phyloP scores from a whole-genome alignment of 2,888 invertebrate genomes.

The Ichneumon xanthorius region DNA sequence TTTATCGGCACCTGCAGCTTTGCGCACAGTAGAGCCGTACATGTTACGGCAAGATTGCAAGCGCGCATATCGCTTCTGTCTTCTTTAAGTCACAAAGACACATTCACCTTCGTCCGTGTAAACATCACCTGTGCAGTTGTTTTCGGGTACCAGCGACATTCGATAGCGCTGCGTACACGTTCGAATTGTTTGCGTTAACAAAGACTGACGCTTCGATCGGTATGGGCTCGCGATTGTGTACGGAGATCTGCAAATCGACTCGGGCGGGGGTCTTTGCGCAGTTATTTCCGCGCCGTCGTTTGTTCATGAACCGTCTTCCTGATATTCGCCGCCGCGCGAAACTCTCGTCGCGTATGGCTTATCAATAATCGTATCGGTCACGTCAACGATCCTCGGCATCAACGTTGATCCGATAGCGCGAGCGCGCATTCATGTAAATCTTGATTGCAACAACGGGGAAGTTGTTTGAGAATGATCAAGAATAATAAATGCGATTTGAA shows the following conservation, averaged over 20 bases:
- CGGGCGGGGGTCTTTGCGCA: not conserved
- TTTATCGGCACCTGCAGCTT: no score
- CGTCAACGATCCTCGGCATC: slow-evolving; percentile 16
- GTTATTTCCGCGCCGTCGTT: not conserved
- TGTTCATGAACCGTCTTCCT: not conserved
- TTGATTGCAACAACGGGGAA: slow-evolving; percentile 22
- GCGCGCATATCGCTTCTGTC: no score
- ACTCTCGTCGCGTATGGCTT: not conserved
- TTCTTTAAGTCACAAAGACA: not conserved
- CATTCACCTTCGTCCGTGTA: not conserved
- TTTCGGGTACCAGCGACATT: slow-evolving; percentile 7
- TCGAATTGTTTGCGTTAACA: slow-evolving; percentile 45
- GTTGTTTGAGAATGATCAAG: slow-evolving; percentile 44
- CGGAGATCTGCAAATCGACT: slow-evolving; percentile 5
- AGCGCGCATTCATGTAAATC: slow-evolving; percentile 10
- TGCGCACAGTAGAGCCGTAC: no score
- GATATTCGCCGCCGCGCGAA: not conserved
- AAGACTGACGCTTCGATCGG: slow-evolving; percentile 36
- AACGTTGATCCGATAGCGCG: slow-evolving; percentile 28
- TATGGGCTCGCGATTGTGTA: slow-evolving; percentile 31
- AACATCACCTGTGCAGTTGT: not conserved
- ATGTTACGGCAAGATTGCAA: no score
- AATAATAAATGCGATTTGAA: slow-evolving; percentile 34
- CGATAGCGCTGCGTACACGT: slow-evolving; percentile 25
- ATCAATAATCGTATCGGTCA: slow-evolving; percentile 27